These are phyloP conservation scores for Cyprinella venusta DNA, from an alignment of 2,797 vertebrate species.

Conservation along the genomic window DNA sequence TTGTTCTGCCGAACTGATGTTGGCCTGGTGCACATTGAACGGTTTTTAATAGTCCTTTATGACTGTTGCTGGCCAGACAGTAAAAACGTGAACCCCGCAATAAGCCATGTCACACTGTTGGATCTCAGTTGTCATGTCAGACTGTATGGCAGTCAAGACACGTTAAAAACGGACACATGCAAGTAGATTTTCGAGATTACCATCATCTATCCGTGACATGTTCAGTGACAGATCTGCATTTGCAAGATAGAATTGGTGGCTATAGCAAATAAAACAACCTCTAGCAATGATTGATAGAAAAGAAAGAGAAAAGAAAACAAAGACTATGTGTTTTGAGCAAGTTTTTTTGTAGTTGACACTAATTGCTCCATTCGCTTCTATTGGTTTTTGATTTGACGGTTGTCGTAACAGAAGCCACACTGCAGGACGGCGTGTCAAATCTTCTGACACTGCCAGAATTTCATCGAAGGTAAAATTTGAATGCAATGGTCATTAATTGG, in stretches of 20 bases:
- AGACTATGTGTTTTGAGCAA: neutral
- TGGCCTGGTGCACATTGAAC: neutral
- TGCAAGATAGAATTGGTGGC: neutral
- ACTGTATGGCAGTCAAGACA: neutral
- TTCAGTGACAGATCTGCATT: neutral
- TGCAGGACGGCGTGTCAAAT: neutral
- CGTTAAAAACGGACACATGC: neutral
- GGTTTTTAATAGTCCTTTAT: neutral
- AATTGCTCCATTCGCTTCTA: neutral
- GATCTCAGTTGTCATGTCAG: too few relatives aligned
- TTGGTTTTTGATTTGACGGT: neutral
- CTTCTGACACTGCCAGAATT: neutral
- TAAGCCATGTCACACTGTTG: neutral
- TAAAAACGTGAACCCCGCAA: neutral
- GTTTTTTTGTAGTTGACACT: neutral
- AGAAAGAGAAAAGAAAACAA: neutral
- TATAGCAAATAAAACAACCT: neutral
- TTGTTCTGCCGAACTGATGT: slow-evolving; percentile 16
- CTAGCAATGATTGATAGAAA: neutral
- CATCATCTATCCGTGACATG: neutral
- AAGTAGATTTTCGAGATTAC: neutral
- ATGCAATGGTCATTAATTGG: neutral
- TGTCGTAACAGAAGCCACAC: neutral
- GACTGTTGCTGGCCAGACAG: neutral
- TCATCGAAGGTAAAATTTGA: neutral